A percentile compares a stretch with the other conserved stretches of the same genome.
Evolutionary conservation across 2,113 vertebrate species (phyloP).

Genomic region (Capricornis sumatraensis): DNA sequence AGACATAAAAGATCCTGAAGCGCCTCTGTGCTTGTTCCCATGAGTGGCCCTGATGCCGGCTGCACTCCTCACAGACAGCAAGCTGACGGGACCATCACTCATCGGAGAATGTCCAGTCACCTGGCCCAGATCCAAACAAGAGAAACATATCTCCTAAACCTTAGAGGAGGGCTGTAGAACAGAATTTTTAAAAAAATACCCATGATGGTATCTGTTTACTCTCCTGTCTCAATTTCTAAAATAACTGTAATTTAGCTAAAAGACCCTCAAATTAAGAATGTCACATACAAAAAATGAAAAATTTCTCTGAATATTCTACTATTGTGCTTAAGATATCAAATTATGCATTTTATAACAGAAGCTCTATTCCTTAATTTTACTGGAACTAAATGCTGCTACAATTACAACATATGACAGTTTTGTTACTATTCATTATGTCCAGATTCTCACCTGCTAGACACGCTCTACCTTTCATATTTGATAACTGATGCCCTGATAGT

Average conservation of each 20-base stretch:
- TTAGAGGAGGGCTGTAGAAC: conserved; percentile 27
- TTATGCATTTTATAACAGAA: conserved; percentile 72
- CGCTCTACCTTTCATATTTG: conserved; percentile 15
- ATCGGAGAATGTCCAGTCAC: not conserved
- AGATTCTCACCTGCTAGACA: conserved; percentile 62
- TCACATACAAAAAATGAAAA: conserved; percentile 72
- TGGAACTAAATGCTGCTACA: conserved; percentile 77
- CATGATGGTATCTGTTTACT: conserved; percentile 65
- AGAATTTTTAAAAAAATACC: not conserved
- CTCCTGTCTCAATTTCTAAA: conserved; percentile 60
- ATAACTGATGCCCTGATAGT: conserved; percentile 57
- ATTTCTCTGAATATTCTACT: conserved; percentile 72
- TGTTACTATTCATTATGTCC: conserved; percentile 61
- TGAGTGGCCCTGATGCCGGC: not conserved
- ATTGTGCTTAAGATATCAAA: conserved; percentile 32
- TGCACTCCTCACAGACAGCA: not conserved
- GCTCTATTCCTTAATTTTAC: conserved; percentile 76
- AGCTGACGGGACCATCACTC: conserved; percentile 24
- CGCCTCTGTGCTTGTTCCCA: not conserved
- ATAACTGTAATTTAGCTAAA: conserved; percentile 73
- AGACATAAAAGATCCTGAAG: not conserved
- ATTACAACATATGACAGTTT: conserved; percentile 76
- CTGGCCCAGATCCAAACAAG: conserved; percentile 53
- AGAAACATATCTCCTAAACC: conserved; percentile 56
- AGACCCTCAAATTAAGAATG: conserved; percentile 80